phyloP scores from a whole-genome alignment of 2,113 vertebrate genomes.

The Brachypodius melanocephalos region DNA sequence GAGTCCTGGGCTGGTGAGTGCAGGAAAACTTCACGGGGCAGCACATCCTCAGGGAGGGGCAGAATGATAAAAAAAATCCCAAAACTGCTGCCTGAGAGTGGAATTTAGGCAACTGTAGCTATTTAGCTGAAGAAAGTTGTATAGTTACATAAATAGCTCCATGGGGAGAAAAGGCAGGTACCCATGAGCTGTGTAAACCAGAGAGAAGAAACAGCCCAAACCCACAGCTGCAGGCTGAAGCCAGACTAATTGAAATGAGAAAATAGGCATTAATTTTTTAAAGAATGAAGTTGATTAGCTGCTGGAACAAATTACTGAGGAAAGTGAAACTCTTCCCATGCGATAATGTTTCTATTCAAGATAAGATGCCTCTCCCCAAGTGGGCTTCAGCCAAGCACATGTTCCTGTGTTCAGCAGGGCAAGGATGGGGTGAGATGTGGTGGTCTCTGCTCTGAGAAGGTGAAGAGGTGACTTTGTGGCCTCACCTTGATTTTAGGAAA shows the following conservation, averaged over 20 bases:
- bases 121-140: neutral
- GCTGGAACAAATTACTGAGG: slow-evolving; percentile 13
- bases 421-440: neutral
- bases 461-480: neutral
- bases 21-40: neutral
- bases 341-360: neutral
- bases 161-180: neutral
- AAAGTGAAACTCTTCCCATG: neutral
- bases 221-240: slow-evolving; percentile 30
- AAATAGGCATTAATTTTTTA: slow-evolving; percentile 2
- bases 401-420: neutral
- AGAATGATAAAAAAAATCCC: neutral
- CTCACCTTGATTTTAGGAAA: neutral
- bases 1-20: neutral
- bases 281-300: slow-evolving; percentile 49
- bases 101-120: neutral
- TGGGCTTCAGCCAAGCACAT: neutral
- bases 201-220: neutral
- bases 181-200: neutral
- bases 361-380: neutral
- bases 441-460: neutral
- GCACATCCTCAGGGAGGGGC: neutral
- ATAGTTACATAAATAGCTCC: neutral
- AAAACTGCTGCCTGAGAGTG: neutral
- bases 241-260: neutral